Evolutionary conservation across 2,888 invertebrate species (phyloP), one percentile per base, ranked within the genome.

Genomic region (Lamproptera curius): DNA sequence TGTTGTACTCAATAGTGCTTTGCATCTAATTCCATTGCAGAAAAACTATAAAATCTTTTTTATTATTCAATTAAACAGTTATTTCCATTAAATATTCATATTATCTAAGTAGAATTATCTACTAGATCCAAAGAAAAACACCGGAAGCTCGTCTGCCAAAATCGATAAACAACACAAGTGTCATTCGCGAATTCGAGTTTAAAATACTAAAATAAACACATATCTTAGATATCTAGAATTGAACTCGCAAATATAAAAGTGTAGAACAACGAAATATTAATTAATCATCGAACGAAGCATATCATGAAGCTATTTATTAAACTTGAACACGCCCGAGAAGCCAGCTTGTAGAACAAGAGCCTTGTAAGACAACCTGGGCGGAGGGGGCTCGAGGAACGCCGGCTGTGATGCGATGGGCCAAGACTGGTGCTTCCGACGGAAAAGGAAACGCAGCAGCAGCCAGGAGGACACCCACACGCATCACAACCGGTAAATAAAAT

Each of bases 351-450:
- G 56, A 54, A 52, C 54, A 68, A 73, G 76, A 71, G 84, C 77
- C n/a, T n/a, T n/a, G n/a, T n/a, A n/a, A n/a, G n/a, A n/a, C n/a
- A n/a, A n/a, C 72, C 85, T 86, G 86, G 86, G 86, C 75, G 86
- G 85, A 70, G 83, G 86, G 68, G 81, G 86, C 67, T 86, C 86
- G 75, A 81, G 86, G 81, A 80, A 83, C 75, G 80, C 81, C 76
- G 82, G 86, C 76, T 86, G 86, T 83, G 86, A 85, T 81, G 87
- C 80, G 75, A 92, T 92, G 92, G 92, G 92, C 74, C 92, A 92
- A 82, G 92, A 92, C 82, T 92, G 92, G 92, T 92, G 92, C 88
- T 91, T 92, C 78, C 89, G 91, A 64, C 90, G 92, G 78, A 92
- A 92, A 73, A 88, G 92, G 78, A 93, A 92, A 84, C 89, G 91